Base-by-base conservation (phyloP, 2,888 invertebrate species). In the Galerucella nymphaeae region DNA sequence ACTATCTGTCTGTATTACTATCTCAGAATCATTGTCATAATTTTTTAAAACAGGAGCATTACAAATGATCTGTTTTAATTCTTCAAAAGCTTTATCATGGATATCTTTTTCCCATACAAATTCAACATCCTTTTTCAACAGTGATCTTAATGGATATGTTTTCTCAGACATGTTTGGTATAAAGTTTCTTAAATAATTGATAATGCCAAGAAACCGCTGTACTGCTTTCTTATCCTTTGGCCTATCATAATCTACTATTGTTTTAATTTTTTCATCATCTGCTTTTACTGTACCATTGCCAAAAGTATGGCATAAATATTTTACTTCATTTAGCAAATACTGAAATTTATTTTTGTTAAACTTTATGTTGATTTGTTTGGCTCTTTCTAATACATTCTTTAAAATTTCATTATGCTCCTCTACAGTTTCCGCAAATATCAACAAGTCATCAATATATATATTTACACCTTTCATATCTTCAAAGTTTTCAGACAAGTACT, bases 371-470 rank as follows among this genome's bases (percentile, higher is more conserved):
- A 66, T 58, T 65, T 65, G 20, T 65, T 59, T 13, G 2, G 57
- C 55, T 45, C 48, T 59, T 66, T 66, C 30, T n/a, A 71, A 57
- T 13, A 71, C 71, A 1, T 58, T 58, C 58, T 48, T 18, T 41
- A 71, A 50, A 41, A 59, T 61, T 58, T 65, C 48, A 48, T 48
- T 48, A 14, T 48, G 48, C 4, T 48, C 14, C 4, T 48, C 14
- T 14, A 48, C 48, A 50, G 50, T 53, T n/a, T 66, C 30, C 8
- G 50, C 71, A 62, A 30, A 61, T 53, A 70, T 64, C 45, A 70
- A 64, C n/a, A 70, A 30, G 55, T 70, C 64, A 64, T 70, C 64
- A 13, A 57, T 65, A 38, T 72, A 63, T n/a, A 58, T 57, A 23
- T 58, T 38, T 41, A 69, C 62, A 20, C 69, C 69, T 13, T 69